These are phyloP conservation scores for Eristalis intricaria DNA, from an alignment of 2,888 invertebrate species.

Conservation along the genomic window DNA sequence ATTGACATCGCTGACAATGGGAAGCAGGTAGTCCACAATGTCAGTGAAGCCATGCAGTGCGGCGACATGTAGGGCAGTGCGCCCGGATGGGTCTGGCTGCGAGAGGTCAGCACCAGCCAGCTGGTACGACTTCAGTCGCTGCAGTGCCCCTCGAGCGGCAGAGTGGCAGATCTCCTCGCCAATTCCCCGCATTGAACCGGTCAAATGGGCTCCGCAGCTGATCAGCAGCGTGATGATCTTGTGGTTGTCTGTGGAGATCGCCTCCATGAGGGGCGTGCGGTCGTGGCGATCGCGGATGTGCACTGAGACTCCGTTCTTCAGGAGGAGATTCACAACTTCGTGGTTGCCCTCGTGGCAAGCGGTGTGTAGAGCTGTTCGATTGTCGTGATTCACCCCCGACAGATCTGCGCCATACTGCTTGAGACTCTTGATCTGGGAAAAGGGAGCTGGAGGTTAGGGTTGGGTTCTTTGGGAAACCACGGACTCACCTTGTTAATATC, in stretches of 20 bases:
- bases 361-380: constrained; percentile 90
- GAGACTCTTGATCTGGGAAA: constrained; percentile 77
- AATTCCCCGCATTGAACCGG: constrained; percentile 83
- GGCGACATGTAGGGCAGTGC: constrained; percentile 88
- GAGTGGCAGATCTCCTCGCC: constrained; percentile 87
- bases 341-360: constrained; percentile 88
- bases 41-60: constrained; percentile 83
- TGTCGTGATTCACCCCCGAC: constrained; percentile 87
- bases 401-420: constrained; percentile 87
- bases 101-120: constrained; percentile 87
- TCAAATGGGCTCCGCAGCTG: constrained; percentile 89
- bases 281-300: constrained; percentile 88
- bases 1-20: constrained; percentile 80
- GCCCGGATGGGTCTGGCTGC: constrained; percentile 84
- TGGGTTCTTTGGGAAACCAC: background rate
- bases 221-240: constrained; percentile 86
- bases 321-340: constrained; percentile 86
- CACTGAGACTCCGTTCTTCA: constrained; percentile 91
- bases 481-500: constrained; percentile 82
- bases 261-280: constrained; percentile 87
- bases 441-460: background rate
- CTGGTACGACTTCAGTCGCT: constrained; percentile 84
- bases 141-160: constrained; percentile 84
- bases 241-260: constrained; percentile 85
- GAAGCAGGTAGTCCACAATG: constrained; percentile 83